Base-by-base conservation (phyloP, 2,888 invertebrate species). In the Pilophorus perplexus region DNA sequence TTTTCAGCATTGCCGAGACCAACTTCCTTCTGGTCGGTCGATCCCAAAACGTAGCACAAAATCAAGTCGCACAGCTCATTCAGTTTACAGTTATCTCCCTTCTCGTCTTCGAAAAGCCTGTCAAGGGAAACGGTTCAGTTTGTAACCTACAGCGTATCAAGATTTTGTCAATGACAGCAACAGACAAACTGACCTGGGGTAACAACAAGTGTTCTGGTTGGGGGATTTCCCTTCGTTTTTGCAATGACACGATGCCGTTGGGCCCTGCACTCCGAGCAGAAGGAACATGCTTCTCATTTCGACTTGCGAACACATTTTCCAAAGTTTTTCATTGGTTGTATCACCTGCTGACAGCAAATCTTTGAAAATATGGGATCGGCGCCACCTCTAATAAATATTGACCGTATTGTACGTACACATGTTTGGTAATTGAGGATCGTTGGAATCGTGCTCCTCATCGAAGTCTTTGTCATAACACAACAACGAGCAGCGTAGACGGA, bases 201-300 rank as follows among this genome's bases (percentile, higher is more conserved):
- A 42, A 57, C 52, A 68, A 40, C 66, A 50, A 20, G 48, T 62
- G 44, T 60, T 66, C 27, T 66, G 54, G 23, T 68, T 54, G 18
- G 27, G 46, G 33, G 66, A 50, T 50, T 68, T 68, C 54, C 66
- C 66, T 66, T 68, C 68, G 33, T 48, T 46, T 46, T 68, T 68
- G 22, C 60, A 62, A 25, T 66, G 33, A 60, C 68, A 68, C n/a
- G 55, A 38, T 20, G 55, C 55, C 6, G 55, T 52, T 16, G 68
- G 68, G 25, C 68, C 68, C 37, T 57, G 54, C 14, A 70, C 67
- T 20, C 59, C 67, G 25, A 68, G 64, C 12, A 70, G 42, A 8
- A 70, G 57, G 42, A 70, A 70, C 27, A 69, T 62, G 54, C 70
- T 67, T 16, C 70, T 28, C 16, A 66, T 65, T 67, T 70, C 67